phyloP scores from a whole-genome alignment of 2,113 vertebrate species.

The Phocoena phocoena region DNA sequence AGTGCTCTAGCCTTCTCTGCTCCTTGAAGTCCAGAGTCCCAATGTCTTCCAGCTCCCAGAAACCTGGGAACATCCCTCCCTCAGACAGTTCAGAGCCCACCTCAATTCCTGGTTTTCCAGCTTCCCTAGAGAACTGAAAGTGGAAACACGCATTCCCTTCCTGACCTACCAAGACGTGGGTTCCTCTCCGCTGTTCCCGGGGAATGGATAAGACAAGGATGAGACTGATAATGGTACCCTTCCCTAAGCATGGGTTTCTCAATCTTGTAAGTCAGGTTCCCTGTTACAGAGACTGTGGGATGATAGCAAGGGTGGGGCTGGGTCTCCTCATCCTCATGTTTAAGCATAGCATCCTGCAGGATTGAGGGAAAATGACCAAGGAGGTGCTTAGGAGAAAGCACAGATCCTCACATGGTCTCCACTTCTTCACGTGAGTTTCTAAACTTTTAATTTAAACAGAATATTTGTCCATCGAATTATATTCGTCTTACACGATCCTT shows the following conservation, averaged over 20 bases:
- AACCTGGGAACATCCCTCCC: too few relatives aligned
- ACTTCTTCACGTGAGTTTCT: neutral
- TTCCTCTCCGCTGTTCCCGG: accelerated
- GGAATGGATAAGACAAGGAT: neutral
- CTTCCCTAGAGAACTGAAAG: neutral
- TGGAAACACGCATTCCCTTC: neutral
- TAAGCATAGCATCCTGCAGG: neutral
- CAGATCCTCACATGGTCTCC: too few relatives aligned
- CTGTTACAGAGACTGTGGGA: neutral
- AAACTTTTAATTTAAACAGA: neutral
- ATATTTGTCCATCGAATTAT: neutral
- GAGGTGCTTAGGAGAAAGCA: neutral
- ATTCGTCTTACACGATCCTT: neutral
- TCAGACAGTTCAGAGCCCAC: neutral
- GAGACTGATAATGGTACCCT: neutral
- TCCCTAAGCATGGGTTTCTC: neutral
- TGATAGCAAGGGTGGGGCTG: neutral
- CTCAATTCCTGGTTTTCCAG: neutral
- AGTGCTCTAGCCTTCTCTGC: neutral
- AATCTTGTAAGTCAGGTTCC: neutral
- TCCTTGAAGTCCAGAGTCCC: neutral
- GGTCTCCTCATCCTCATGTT: too few relatives aligned
- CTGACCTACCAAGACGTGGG: neutral
- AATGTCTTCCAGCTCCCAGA: neutral
- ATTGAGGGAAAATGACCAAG: neutral